A percentile compares a stretch with the other conserved stretches of the same genome.
phyloP scores from a whole-genome alignment of 2,113 vertebrate genomes.

The Caranx melampygus region DNA sequence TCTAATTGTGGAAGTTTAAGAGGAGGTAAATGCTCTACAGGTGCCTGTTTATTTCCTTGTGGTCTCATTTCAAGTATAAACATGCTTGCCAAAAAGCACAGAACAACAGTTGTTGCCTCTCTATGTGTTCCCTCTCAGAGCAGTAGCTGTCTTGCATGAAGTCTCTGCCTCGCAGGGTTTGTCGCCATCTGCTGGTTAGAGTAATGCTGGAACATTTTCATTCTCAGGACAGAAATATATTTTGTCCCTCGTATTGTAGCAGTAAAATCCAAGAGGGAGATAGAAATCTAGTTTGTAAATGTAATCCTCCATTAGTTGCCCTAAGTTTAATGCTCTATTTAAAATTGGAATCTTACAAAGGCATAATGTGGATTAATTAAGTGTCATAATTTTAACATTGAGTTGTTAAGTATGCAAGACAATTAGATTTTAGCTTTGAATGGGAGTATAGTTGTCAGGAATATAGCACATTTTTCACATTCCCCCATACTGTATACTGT shows the following conservation, averaged over 20 bases:
- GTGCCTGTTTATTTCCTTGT: constrained; percentile 19
- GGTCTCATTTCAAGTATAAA: neutral
- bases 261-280: too few species aligned
- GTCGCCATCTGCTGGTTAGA: constrained; percentile 71
- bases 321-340: too few species aligned
- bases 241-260: neutral
- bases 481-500: neutral
- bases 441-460: neutral
- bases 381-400: neutral
- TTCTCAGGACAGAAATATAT: neutral
- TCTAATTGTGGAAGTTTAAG: neutral
- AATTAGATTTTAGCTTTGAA: neutral
- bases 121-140: constrained; percentile 10
- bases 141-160: neutral
- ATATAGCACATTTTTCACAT: neutral
- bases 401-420: neutral
- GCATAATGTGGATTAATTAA: neutral
- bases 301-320: too few species aligned
- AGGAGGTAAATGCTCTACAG: neutral
- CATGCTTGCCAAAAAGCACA: constrained; percentile 21
- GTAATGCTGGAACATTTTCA: neutral
- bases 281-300: too few species aligned
- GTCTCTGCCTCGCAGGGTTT: constrained; percentile 16
- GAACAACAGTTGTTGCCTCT: constrained; percentile 46
- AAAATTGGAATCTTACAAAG: too few species aligned